These are phyloP conservation scores for Pseudococcus longispinus DNA, from an alignment of 2,888 invertebrate species.

Conservation along the genomic window DNA sequence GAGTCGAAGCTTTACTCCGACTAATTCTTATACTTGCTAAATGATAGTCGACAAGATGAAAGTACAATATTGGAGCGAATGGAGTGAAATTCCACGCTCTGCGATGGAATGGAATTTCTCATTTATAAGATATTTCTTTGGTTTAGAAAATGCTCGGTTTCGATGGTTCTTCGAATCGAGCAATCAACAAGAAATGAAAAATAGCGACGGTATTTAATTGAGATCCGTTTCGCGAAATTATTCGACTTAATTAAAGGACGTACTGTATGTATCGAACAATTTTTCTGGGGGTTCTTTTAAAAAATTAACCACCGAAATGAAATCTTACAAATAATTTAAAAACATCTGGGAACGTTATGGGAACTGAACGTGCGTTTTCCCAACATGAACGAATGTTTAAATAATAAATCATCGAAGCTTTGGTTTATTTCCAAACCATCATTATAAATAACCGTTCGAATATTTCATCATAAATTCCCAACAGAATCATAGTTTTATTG, in stretches of 20 bases:
- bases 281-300: not conserved
- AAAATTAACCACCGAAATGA: not conserved
- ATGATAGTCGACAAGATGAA: not conserved
- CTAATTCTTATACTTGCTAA: not conserved
- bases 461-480: conserved; percentile 22
- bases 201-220: not conserved
- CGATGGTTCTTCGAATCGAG: not conserved
- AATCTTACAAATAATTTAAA: conserved; percentile 22
- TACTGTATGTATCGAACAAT: not conserved
- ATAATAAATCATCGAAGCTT: conserved; percentile 17
- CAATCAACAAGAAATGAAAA: not conserved
- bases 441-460: conserved; percentile 3
- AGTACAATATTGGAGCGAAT: not conserved
- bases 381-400: not conserved
- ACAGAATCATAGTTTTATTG: not conserved
- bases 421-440: conserved; percentile 12
- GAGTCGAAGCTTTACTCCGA: not conserved
- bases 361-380: not conserved
- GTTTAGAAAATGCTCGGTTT: not conserved
- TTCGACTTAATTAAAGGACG: not conserved
- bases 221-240: not conserved
- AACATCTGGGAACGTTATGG: not conserved
- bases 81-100: not conserved
- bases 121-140: not conserved
- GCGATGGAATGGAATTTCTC: not conserved